Evolutionary conservation across 2,113 vertebrate species (phyloP).

Genomic region (Mesitornis unicolor): DNA sequence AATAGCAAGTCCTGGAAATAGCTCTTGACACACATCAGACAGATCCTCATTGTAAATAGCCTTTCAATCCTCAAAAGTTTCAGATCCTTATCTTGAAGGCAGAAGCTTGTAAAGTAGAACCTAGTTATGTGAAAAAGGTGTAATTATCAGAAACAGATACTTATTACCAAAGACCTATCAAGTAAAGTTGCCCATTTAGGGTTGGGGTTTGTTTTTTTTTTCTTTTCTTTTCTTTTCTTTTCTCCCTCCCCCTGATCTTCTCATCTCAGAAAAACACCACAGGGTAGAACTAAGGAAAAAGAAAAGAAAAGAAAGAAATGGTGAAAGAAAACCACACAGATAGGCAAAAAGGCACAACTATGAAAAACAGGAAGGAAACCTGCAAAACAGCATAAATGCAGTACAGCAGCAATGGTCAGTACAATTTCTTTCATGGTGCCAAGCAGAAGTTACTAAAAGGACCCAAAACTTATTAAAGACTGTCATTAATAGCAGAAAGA

Average conservation of each 20-base stretch:
- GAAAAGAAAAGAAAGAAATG: accelerated
- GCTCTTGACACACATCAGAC: neutral
- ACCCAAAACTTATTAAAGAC: neutral
- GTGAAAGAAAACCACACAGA: neutral
- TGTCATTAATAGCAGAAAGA: neutral
- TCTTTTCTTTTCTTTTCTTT: neutral
- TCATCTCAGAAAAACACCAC: neutral
- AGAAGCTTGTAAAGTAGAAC: neutral
- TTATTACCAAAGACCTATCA: neutral
- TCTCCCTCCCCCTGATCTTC: too few relatives aligned
- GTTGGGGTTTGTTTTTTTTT: neutral
- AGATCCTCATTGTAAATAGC: neutral
- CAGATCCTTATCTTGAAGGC: neutral
- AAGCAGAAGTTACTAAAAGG: neutral
- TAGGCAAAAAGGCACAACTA: neutral
- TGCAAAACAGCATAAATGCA: neutral
- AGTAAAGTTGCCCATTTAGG: neutral
- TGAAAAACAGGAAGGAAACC: neutral
- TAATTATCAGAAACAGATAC: neutral
- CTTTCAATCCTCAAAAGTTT: neutral
- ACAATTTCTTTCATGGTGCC: neutral
- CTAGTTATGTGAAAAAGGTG: neutral
- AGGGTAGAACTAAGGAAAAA: neutral
- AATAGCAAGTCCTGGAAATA: neutral
- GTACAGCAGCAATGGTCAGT: neutral